Evolutionary conservation across 2,797 vertebrate species (phyloP).

Genomic region (Menidia menidia): DNA sequence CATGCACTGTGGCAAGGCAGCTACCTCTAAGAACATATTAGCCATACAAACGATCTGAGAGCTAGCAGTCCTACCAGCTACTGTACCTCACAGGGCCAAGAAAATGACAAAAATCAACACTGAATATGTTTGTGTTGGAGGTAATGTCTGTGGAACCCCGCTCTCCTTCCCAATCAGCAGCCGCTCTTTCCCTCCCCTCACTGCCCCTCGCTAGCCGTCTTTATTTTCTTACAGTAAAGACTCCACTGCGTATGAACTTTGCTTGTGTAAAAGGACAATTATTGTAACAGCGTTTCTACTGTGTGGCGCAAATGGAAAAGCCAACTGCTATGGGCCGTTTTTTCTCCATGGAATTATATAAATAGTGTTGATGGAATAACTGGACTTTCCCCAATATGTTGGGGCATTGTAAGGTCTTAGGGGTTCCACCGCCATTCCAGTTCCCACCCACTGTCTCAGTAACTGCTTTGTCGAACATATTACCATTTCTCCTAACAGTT

Average conservation of each 20-base stretch:
- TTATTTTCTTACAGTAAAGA: constrained; percentile 76
- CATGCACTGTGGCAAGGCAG: constrained; percentile 50
- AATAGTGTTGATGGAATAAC: constrained; percentile 76
- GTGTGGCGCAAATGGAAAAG: constrained; percentile 78
- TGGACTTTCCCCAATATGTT: constrained; percentile 73
- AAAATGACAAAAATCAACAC: constrained; percentile 78
- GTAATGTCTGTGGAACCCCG: constrained; percentile 72
- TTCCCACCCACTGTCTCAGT: constrained; percentile 45
- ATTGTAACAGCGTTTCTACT: constrained; percentile 75
- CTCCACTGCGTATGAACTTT: constrained; percentile 62
- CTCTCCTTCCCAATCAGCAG: constrained; percentile 73
- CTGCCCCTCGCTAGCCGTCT: constrained; percentile 48
- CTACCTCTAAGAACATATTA: constrained; percentile 64
- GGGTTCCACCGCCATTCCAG: constrained; percentile 55
- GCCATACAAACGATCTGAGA: constrained; percentile 70
- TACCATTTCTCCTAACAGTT: constrained; percentile 13
- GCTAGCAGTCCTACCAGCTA: constrained; percentile 71
- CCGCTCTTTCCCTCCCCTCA: constrained; percentile 54
- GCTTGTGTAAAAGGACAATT: constrained; percentile 77
- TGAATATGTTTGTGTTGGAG: constrained; percentile 75
- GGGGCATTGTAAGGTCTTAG: constrained; percentile 50
- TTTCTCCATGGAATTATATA: constrained; percentile 77
- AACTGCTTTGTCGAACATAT: constrained; percentile 49
- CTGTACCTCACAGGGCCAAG: constrained; percentile 72
- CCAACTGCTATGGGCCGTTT: constrained; percentile 67